phyloP scores from a whole-genome alignment of 2,888 invertebrate genomes.

The Melangyna quadrimaculata region DNA sequence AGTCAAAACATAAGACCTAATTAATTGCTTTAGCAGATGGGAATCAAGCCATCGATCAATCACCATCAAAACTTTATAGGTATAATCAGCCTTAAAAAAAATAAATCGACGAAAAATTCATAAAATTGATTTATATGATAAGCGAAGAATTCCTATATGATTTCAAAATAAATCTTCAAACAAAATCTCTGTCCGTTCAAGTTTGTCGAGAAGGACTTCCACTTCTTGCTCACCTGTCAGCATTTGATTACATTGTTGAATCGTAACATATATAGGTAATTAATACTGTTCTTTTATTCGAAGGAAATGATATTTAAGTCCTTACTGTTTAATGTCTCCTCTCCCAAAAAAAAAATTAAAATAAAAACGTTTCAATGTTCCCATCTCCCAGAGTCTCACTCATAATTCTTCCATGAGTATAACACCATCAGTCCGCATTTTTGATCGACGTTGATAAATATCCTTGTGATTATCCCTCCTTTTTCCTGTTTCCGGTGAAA shows the following conservation, averaged over 20 bases:
- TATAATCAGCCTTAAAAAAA: too few species aligned
- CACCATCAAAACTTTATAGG: too few species aligned
- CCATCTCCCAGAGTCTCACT: conserved; percentile 1
- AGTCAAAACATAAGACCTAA: too few species aligned
- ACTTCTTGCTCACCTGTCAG: neutral
- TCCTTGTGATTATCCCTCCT: conserved; percentile 56
- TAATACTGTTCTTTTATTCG: neutral
- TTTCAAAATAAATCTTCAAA: neutral
- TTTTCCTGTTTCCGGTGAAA: conserved; percentile 50
- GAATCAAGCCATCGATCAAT: too few species aligned
- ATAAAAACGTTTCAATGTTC: neutral
- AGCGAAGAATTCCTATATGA: neutral
- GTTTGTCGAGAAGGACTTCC: neutral
- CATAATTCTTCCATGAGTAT: conserved; percentile 41
- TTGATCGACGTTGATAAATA: conserved; percentile 67
- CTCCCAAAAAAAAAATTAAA: neutral
- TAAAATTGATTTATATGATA: too few species aligned
- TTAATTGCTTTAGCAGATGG: too few species aligned
- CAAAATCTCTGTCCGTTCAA: neutral
- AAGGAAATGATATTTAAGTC: neutral
- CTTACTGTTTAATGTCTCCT: neutral
- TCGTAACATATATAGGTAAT: too few species aligned
- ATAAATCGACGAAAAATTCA: too few species aligned
- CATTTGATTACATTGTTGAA: neutral
- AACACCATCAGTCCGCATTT: conserved; percentile 8